Conservation (phyloP, 1,140 invertebrate species). For the Helicoverpa zea region DNA sequence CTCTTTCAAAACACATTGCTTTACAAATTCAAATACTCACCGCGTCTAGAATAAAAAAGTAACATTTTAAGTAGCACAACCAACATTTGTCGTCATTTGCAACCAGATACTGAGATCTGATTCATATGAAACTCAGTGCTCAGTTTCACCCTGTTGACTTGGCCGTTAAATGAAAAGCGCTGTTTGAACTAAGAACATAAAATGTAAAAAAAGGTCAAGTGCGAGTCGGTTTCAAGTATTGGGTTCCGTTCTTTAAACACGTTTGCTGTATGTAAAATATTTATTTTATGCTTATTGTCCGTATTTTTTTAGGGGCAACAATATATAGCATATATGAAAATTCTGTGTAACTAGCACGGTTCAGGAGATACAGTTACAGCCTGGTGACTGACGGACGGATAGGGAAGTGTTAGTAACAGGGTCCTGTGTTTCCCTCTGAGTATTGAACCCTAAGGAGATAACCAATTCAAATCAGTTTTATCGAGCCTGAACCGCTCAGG, state of each 20-base stretch:
- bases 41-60: constrained; percentile 15
- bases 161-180: constrained; percentile 51
- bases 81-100: constrained; percentile 22
- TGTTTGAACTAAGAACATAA: constrained; percentile 29
- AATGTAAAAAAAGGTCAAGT: background rate
- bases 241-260: no score
- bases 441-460: background rate
- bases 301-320: no score
- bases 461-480: constrained; percentile 1
- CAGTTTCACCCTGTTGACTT: constrained; percentile 51
- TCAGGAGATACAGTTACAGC: no score
- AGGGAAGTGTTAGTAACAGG: no score
- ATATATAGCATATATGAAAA: no score
- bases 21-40: constrained; percentile 10
- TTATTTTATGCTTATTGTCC: no score
- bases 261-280: no score
- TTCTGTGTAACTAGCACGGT: no score
- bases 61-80: constrained; percentile 32
- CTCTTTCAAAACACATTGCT: background rate
- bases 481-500: background rate
- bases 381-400: no score
- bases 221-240: no score
- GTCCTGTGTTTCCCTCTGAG: no score
- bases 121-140: constrained; percentile 12
- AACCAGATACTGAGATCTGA: constrained; percentile 13